Evolutionary conservation across 1,140 invertebrate species (phyloP).

Genomic region (Parasteatoda tepidariorum): DNA sequence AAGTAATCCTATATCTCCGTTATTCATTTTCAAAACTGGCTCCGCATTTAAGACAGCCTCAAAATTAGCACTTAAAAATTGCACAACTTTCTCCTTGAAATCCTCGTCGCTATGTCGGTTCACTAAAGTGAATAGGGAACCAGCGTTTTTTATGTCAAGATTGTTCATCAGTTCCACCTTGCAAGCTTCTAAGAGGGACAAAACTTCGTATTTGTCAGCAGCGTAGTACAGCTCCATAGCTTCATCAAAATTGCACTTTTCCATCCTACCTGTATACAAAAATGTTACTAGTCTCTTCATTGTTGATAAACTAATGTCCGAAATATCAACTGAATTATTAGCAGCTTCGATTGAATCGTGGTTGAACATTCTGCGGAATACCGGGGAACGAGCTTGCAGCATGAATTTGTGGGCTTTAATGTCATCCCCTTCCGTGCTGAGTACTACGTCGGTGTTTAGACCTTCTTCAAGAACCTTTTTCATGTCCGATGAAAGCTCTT

Average conservation of each 20-base stretch:
- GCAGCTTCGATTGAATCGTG: not conserved
- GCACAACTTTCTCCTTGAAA: too few species aligned
- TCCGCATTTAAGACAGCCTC: too few species aligned
- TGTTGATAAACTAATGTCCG: not conserved
- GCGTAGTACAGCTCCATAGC: not conserved
- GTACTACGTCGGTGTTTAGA: not conserved
- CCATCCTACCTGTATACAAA: not conserved
- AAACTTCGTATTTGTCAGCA: not conserved
- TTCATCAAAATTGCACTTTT: not conserved
- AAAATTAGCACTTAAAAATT: too few species aligned
- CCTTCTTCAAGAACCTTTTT: not conserved
- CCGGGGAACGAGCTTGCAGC: constrained; percentile 76
- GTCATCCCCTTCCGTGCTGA: constrained; percentile 62
- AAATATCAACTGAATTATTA: not conserved
- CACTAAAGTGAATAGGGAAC: too few species aligned
- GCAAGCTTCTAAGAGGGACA: not conserved
- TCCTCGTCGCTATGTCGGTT: too few species aligned
- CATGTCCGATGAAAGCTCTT: not conserved
- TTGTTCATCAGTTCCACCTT: too few species aligned
- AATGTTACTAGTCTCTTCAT: not conserved
- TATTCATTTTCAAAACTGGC: too few species aligned
- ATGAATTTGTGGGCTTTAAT: constrained; percentile 78
- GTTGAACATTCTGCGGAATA: constrained; percentile 80
- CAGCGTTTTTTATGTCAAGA: too few species aligned
- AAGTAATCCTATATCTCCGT: too few species aligned